Conservation (phyloP, 2,797 vertebrate genomes). For the Sebastes hubbsi region DNA sequence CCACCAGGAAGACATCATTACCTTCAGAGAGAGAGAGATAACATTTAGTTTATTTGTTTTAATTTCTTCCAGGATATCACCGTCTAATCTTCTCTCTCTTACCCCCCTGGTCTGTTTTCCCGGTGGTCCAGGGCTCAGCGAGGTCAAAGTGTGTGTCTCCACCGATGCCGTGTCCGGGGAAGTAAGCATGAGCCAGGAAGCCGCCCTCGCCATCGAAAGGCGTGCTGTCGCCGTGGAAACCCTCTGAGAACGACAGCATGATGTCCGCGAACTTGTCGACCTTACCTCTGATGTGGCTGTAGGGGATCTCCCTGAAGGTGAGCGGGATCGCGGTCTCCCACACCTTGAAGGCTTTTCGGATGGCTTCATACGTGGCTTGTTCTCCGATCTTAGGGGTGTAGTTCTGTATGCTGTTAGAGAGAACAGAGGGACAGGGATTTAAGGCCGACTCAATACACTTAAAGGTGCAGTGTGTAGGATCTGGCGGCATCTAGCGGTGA, state of each 20-base stretch:
- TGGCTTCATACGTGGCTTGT: constrained; percentile 84
- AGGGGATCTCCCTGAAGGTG: constrained; percentile 91
- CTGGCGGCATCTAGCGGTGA: neutral
- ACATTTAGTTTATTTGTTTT: neutral
- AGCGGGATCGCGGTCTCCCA: constrained; percentile 88
- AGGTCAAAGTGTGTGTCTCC: constrained; percentile 95
- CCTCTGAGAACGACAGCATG: constrained; percentile 92
- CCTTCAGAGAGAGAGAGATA: constrained; percentile 71
- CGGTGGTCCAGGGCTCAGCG: constrained; percentile 91
- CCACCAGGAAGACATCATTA: constrained; percentile 93
- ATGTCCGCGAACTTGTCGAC: constrained; percentile 90
- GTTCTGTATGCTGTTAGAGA: constrained; percentile 89
- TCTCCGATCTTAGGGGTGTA: constrained; percentile 92
- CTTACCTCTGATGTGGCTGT: constrained; percentile 83
- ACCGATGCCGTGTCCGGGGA: constrained; percentile 91
- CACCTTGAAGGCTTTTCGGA: constrained; percentile 88
- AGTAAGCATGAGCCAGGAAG: constrained; percentile 94
- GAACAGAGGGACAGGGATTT: neutral
- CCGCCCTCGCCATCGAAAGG: constrained; percentile 94
- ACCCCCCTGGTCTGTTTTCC: constrained; percentile 88
- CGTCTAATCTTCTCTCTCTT: constrained; percentile 6
- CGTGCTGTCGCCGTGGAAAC: constrained; percentile 94
- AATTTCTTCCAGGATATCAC: neutral
- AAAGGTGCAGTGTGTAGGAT: neutral
- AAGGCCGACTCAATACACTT: neutral